Conservation (phyloP, 1,140 invertebrate species). For the Zophobas morio region DNA sequence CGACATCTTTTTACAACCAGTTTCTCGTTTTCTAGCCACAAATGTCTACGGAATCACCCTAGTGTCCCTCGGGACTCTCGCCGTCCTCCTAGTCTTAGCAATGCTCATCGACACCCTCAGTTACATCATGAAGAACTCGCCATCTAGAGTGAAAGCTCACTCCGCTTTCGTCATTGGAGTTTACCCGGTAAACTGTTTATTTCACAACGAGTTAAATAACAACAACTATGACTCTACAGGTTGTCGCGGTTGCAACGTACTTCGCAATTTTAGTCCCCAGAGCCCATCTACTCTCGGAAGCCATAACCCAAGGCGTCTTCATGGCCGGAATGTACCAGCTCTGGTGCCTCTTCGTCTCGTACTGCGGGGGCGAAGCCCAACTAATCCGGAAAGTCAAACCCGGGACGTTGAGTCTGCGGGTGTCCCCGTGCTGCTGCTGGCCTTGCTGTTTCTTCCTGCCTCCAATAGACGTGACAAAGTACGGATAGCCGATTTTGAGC, state of each 20-base stretch:
- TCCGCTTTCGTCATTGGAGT: conserved; percentile 73
- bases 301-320: conserved; percentile 74
- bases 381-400: conserved; percentile 71
- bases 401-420: conserved; percentile 69
- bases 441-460: conserved; percentile 74
- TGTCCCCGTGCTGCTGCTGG: conserved; percentile 76
- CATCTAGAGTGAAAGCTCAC: conserved; percentile 70
- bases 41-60: conserved; percentile 71
- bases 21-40: conserved; percentile 70
- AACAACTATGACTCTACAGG: conserved; percentile 63
- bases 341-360: conserved; percentile 73
- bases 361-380: conserved; percentile 74
- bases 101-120: conserved; percentile 71
- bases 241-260: conserved; percentile 71
- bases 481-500: conserved; percentile 31
- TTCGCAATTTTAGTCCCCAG: conserved; percentile 74
- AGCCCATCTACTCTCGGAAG: conserved; percentile 74
- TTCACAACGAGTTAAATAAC: conserved; percentile 7
- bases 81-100: conserved; percentile 68
- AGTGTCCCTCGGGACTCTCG: conserved; percentile 69
- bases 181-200: conserved; percentile 72
- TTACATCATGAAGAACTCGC: conserved; percentile 70
- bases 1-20: conserved; percentile 5
- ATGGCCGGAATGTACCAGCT: conserved; percentile 76
- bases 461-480: conserved; percentile 71